Base-by-base conservation (phyloP, 2,797 vertebrate genomes). In the Rhinella marina region DNA sequence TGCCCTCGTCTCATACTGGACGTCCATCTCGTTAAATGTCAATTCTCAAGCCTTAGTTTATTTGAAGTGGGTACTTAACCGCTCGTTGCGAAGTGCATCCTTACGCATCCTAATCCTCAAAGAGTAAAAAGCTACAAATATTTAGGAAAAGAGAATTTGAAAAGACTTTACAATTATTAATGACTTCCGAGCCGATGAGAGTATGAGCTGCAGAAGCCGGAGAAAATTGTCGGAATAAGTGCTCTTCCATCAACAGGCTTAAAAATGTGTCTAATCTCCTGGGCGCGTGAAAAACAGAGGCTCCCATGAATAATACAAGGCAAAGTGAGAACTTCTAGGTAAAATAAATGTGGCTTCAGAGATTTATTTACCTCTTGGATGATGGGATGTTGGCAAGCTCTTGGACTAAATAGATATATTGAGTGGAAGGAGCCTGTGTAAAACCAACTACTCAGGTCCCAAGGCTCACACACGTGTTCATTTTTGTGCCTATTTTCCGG, bases 111-210 rank as follows among this genome's bases (percentile, higher is more conserved):
- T 66, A 57, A 57, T 52, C 77, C 52, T 81, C 59, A 75, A 50
- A 81, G 29, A 81, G 41, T 81, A 81, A 70, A 78, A 27, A 41
- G 56, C 41, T 81, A 81, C 77, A 85, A 73, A 88, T 82, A 81
- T 75, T 56, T 73, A 82, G 70, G 41, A 85, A 79, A 64, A 66
- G 14, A 73, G 5, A 85, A 81, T 85, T 59, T 85, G 83, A 81
- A 85, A 57, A 82, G 76, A n/a, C 78, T 57, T 88, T 52, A 88
- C 84, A 66, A 68, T 88, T 88, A 88, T 86, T 89, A 89, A 89
- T 89, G 88, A 89, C 84, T 70, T 85, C 84, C 59, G 88, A 86
- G 84, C 78, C 80, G 16, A 50, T 75, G 88, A 82, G 88, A 86
- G 27, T 86, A 57, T 66, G 70, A 21, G 16, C 57, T 54, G 54